These are phyloP conservation scores for Gobiocypris rarus DNA, from an alignment of 2,113 vertebrate species.

Conservation along the genomic window DNA sequence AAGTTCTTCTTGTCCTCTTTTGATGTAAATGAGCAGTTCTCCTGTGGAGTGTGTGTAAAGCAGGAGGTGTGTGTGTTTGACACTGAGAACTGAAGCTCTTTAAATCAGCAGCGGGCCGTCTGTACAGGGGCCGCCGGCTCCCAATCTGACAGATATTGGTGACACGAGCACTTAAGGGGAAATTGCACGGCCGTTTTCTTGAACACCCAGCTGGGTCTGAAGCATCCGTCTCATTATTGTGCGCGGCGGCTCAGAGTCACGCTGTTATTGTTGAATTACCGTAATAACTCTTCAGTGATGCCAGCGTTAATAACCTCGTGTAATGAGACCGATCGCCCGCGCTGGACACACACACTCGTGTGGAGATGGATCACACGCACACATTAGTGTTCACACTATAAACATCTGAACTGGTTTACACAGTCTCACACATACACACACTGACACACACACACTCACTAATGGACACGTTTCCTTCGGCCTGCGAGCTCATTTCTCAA, in stretches of 20 bases:
- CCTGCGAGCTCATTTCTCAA: neutral
- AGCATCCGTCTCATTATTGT: neutral
- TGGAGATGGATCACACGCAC: too few relatives aligned
- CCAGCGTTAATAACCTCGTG: neutral
- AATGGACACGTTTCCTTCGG: neutral
- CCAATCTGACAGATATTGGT: too few relatives aligned
- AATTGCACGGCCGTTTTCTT: constrained; percentile 56
- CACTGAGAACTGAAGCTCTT: neutral
- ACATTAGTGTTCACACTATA: too few relatives aligned
- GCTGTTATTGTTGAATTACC: neutral
- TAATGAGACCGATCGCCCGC: neutral
- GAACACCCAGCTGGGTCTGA: constrained; percentile 5
- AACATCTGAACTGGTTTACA: too few relatives aligned
- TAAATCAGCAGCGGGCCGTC: constrained; percentile 7
- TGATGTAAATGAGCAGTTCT: too few relatives aligned
- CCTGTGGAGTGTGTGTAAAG: too few relatives aligned
- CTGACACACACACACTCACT: too few relatives aligned
- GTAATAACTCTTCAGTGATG: neutral
- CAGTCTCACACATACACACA: too few relatives aligned
- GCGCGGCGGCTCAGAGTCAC: neutral
- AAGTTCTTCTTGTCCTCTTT: too few relatives aligned
- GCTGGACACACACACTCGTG: neutral
- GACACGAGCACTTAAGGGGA: constrained; percentile 46
- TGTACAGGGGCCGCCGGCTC: neutral
- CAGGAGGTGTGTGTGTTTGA: constrained; percentile 17